phyloP scores from a whole-genome alignment of 2,113 vertebrate species.

The Pardalotus punctatus region DNA sequence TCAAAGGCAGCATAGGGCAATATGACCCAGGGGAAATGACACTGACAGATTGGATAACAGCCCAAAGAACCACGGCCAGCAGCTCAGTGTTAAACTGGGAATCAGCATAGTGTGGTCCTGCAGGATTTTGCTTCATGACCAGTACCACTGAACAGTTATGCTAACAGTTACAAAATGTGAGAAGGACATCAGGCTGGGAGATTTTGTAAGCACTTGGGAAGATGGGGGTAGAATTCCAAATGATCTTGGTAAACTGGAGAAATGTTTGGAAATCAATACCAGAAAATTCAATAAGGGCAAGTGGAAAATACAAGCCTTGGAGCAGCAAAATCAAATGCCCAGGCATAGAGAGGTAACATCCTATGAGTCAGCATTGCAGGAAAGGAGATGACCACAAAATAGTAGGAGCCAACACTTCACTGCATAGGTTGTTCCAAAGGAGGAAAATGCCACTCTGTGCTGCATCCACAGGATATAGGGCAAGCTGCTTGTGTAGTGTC shows the following conservation, averaged over 20 bases:
- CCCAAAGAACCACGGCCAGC: neutral
- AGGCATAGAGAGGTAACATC: neutral
- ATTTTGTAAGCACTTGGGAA: neutral
- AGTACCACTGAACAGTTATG: neutral
- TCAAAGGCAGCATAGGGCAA: neutral
- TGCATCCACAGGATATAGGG: neutral
- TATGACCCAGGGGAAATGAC: neutral
- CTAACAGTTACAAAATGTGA: neutral
- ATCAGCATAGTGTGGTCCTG: neutral
- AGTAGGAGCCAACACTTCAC: neutral
- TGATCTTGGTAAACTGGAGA: neutral
- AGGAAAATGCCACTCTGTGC: neutral
- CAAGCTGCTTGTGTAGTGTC: rapidly evolving
- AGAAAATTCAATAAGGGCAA: neutral
- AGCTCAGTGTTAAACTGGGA: neutral
- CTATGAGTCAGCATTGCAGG: neutral
- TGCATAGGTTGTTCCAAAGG: neutral
- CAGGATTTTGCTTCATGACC: neutral
- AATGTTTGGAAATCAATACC: neutral
- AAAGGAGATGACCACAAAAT: neutral
- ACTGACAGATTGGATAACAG: neutral
- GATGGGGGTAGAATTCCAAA: neutral
- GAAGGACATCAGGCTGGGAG: neutral
- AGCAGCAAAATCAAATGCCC: neutral
- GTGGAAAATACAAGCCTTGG: neutral